phyloP scores from a whole-genome alignment of 1,140 invertebrate species.

The Laupala kohalensis region DNA sequence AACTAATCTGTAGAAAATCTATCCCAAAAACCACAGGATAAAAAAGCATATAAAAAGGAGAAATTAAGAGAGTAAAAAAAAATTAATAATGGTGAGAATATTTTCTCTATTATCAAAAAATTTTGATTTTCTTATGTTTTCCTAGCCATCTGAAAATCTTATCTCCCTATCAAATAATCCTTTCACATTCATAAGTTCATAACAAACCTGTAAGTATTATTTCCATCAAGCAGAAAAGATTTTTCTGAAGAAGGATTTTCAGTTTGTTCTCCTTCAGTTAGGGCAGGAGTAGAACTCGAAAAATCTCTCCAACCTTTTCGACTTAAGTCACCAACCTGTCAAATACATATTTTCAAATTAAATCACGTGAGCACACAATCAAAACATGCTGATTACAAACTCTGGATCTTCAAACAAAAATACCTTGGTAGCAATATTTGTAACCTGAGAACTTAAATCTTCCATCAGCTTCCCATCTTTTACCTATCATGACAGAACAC shows the following conservation, averaged over 20 bases:
- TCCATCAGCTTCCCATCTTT: not conserved
- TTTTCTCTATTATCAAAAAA: too few species aligned
- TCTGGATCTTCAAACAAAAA: too few species aligned
- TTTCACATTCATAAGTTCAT: too few species aligned
- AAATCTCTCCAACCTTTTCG: not conserved
- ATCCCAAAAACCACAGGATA: too few species aligned
- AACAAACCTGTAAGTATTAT: not conserved
- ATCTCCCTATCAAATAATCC: too few species aligned
- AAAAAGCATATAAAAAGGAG: not conserved
- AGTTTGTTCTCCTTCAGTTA: not conserved
- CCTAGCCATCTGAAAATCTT: too few species aligned
- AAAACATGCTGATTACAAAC: not conserved
- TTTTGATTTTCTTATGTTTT: too few species aligned
- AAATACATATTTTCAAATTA: not conserved
- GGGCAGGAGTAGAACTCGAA: not conserved
- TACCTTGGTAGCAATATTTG: not conserved
- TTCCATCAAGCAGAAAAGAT: not conserved
- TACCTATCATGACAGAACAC: not conserved
- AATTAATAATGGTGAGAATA: too few species aligned
- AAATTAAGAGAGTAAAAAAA: not conserved
- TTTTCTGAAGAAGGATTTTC: not conserved
- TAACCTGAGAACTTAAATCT: not conserved
- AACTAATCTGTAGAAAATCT: too few species aligned
- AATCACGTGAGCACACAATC: too few species aligned
- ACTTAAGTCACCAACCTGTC: not conserved